Base-by-base conservation (phyloP, 2,797 vertebrate genomes). In the Picus viridis region DNA sequence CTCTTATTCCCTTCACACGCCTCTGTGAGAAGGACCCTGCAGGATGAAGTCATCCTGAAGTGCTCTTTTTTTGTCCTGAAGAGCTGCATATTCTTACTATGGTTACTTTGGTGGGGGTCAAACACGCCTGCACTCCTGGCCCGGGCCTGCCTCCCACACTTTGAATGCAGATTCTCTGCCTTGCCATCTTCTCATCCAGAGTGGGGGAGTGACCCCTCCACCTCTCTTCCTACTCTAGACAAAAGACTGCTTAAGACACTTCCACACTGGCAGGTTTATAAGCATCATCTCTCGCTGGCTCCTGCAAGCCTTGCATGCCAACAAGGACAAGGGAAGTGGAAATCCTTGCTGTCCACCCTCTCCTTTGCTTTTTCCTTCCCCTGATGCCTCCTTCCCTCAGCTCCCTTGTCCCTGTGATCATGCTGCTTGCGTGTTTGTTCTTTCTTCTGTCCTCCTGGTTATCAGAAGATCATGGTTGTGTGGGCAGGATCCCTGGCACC, bases 31-130 rank as follows among this genome's bases (percentile, higher is more conserved):
- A 95, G 87, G 71, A 79, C 87, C 71, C 89, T 92, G 90, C 84
- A 78, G 89, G 89, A 95, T 96, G 96, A 96, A 94, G 94, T 96
- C 92, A 96, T 95, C 67, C 51, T 92, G 77, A 96, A 96, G 86
- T 34, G 68, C 49, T 78, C 70, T 92, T 90, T 85, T 83, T 92
- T 90, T 94, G 85, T 95, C 64, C 80, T 84, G 84, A 94, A 95
- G 93, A 95, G 95, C 94, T 95, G 83, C 94, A 95, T 95, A 88
- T 94, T 92, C 92, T 92, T 95, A 95, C 93, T 96, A 79, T 91
- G 93, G 89, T 82, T 92, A 86, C 90, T 96, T 91, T 92, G 88
- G 93, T 90, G 57, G 22, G 64, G 64, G 43, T 90, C 90, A 95
- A 96, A 95, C 79, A 88, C 0, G 64, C 61, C 79, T 75, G 83